Evolutionary conservation across 35 echinoderm and acorn worm genomes (phyloP).

Genomic region (Lytechinus variegatus): DNA sequence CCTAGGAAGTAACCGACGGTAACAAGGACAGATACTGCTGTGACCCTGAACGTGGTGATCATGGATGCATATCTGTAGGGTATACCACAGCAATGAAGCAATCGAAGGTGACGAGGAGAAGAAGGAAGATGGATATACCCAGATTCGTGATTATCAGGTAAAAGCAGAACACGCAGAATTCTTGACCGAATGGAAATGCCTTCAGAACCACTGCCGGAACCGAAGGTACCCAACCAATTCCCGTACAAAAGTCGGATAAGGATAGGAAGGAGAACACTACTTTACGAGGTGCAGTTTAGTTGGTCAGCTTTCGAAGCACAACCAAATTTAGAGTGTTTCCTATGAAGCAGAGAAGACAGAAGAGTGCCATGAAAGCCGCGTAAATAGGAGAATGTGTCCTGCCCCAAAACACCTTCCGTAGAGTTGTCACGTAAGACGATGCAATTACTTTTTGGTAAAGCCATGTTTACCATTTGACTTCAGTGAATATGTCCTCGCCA

Average conservation of each 20-base stretch:
- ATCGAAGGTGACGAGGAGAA: not conserved
- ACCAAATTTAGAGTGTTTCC: not conserved
- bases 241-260: not conserved
- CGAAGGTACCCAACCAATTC: not conserved
- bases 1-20: not conserved
- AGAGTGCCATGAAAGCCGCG: not conserved
- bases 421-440: not conserved
- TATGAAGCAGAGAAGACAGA: not conserved
- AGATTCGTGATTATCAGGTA: not conserved
- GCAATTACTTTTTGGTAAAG: not conserved
- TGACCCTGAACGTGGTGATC: not conserved
- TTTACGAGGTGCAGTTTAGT: not conserved
- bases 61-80: not conserved
- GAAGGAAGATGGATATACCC: not conserved
- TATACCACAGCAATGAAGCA: not conserved
- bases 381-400: not conserved
- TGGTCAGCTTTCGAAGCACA: not conserved
- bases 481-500: not conserved
- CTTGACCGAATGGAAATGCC: not conserved
- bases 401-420: not conserved
- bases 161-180: not conserved
- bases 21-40: not conserved
- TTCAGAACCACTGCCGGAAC: not conserved
- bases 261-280: not conserved
- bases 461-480: not conserved